Base-by-base conservation (phyloP, 2,888 invertebrate species). In the Nasonia oneida region DNA sequence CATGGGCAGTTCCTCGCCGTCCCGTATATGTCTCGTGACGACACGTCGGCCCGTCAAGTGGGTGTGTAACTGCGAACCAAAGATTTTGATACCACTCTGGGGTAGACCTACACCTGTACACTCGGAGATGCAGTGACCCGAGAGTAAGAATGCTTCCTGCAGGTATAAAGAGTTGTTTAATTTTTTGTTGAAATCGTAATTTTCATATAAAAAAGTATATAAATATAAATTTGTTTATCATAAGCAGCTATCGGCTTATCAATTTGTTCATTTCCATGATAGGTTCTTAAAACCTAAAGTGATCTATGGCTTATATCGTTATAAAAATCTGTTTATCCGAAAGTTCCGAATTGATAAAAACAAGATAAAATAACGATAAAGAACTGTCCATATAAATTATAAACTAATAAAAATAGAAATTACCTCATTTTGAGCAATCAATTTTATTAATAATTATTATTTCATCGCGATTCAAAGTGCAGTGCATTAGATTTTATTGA, bases 41-140 rank as follows among this genome's bases (percentile, higher is more conserved):
- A 98, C 97, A 87, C 96, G 95, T 0, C 95, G 95, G 0, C 99
- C 99, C 0, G 98, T 97, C 90, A 99, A 94, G 94, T 99, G 99
- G 0, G 99, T 99, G 93, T 99, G 99, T 53, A 99, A 95, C 94
- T 99, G 99, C 18, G 99, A 98, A 12, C 97, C 99, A 92, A 99
- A 99, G 39, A 99, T 95, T 18, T 95, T 95, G 86, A 99, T 98
- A 33, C 99, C 99, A 50, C 95, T 94, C 23, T 95, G 94, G 3
- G 98, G 98, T 74, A 98, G 93, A 81, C 97, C 97, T 92, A 97
- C 96, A 85, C 97, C 96, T 0, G 99, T 99, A 93, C 99, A 99
- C 91, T 98, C 97, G 1, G 97, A 95, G 81, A 98, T 96, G 91
- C 99, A 99, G 92, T 98, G 97, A 2, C 98, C 99, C 37, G 96